These are phyloP conservation scores for Iguana delicatissima DNA, from an alignment of 2,797 vertebrate species.

Conservation along the genomic window DNA sequence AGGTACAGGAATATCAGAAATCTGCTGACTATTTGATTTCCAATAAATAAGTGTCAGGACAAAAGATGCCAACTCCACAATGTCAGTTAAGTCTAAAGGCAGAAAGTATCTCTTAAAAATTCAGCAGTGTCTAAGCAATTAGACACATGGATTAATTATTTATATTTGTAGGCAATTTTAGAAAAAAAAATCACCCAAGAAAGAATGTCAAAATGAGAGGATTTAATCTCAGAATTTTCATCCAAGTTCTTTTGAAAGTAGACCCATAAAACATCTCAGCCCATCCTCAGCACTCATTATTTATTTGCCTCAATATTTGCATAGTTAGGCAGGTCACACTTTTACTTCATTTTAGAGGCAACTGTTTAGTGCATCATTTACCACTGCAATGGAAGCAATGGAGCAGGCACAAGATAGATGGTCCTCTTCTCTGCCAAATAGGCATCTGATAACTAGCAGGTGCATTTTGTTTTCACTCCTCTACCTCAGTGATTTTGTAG, in stretches of 20 bases:
- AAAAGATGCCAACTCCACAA: background rate
- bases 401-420: conserved; percentile 61
- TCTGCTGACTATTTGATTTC: background rate
- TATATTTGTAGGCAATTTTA: background rate
- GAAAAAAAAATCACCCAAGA: background rate
- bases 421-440: conserved; percentile 21
- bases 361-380: conserved; percentile 65
- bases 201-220: conserved; percentile 40
- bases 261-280: background rate
- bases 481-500: background rate
- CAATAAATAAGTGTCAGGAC: background rate
- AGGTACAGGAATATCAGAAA: too few relatives aligned
- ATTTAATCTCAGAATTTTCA: conserved; percentile 58
- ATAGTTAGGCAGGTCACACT: conserved; percentile 62
- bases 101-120: background rate
- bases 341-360: conserved; percentile 62
- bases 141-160: background rate
- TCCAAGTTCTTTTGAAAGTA: conserved; percentile 1
- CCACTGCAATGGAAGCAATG: conserved; percentile 50
- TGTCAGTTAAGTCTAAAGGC: background rate
- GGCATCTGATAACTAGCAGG: conserved; percentile 55
- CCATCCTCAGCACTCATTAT: conserved; percentile 48
- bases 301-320: conserved; percentile 71
- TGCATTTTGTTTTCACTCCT: conserved; percentile 10
- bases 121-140: background rate